Conservation (phyloP, 1,140 invertebrate genomes). For the Holotrichia oblita region DNA sequence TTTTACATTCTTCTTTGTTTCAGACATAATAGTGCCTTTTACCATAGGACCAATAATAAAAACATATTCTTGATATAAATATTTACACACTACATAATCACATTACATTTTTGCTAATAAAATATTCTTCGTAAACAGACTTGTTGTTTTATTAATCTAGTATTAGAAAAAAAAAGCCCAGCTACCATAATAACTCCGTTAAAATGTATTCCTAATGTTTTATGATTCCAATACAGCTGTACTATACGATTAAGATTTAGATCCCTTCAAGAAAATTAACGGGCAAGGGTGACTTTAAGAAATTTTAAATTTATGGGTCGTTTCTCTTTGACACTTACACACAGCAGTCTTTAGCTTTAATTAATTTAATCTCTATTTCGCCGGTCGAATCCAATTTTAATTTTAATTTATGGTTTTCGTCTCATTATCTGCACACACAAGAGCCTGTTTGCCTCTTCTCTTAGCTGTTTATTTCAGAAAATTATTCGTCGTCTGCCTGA, state of each 20-base stretch:
- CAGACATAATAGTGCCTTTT: background rate
- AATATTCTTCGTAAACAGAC: background rate
- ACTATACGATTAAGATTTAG: constrained; percentile 7
- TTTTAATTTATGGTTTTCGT: constrained; percentile 20
- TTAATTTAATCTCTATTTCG: constrained; percentile 31
- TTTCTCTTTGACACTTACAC: background rate
- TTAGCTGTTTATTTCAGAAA: background rate
- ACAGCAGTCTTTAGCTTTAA: constrained; percentile 23
- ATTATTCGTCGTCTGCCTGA: background rate
- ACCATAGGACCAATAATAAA: background rate
- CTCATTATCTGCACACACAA: background rate
- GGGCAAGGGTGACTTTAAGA: background rate
- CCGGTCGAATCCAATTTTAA: background rate
- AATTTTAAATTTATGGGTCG: constrained; percentile 10
- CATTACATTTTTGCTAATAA: background rate
- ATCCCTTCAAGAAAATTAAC: background rate
- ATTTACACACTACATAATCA: background rate
- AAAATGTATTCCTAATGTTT: background rate
- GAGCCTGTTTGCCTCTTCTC: background rate
- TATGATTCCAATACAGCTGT: background rate
- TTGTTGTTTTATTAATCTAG: no score
- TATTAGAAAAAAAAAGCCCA: no score
- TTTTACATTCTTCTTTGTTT: background rate
- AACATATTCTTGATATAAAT: constrained; percentile 6
- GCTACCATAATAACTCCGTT: no score